A percentile compares a stretch with the other conserved stretches of the same genome.
Evolutionary conservation across 2,113 vertebrate genomes (phyloP).

Genomic region (Syngnathoides biaculeatus): DNA sequence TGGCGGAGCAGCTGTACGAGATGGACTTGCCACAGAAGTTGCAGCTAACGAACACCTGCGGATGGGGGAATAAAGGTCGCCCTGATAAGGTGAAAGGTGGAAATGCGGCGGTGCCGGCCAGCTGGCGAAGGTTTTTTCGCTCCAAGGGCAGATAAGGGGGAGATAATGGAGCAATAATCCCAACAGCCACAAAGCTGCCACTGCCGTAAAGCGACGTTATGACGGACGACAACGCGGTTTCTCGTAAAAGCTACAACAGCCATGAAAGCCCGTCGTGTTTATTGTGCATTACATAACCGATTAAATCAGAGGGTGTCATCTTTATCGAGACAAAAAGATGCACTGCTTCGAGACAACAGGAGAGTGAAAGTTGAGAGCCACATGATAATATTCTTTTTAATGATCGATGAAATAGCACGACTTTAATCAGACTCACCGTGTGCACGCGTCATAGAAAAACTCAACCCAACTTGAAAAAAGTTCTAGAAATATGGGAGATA

Average conservation of each 20-base stretch:
- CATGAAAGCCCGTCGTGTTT: neutral
- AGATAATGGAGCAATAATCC: constrained; percentile 39
- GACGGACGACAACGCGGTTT: neutral
- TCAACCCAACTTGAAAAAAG: too few species aligned
- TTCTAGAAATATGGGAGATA: too few species aligned
- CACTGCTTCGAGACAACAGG: too few species aligned
- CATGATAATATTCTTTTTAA: too few species aligned
- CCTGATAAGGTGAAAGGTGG: constrained; percentile 28
- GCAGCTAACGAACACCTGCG: constrained; percentile 97
- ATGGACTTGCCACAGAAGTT: constrained; percentile 99
- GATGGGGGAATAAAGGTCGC: constrained; percentile 32
- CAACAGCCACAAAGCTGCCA: constrained; percentile 9
- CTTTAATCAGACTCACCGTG: too few species aligned
- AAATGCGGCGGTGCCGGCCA: constrained; percentile 25
- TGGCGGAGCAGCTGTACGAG: constrained; percentile 92
- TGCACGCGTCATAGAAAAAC: too few species aligned
- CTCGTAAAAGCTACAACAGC: neutral
- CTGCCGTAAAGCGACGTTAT: neutral
- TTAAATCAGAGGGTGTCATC: neutral
- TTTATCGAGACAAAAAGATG: too few species aligned
- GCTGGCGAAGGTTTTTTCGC: constrained; percentile 42
- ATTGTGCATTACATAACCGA: neutral
- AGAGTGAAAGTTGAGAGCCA: too few species aligned
- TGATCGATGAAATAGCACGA: too few species aligned
- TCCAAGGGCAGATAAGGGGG: constrained; percentile 23